These are phyloP conservation scores for Stichopus horrens DNA, from an alignment of 53 echinoderm and acorn worm species.

Conservation along the genomic window DNA sequence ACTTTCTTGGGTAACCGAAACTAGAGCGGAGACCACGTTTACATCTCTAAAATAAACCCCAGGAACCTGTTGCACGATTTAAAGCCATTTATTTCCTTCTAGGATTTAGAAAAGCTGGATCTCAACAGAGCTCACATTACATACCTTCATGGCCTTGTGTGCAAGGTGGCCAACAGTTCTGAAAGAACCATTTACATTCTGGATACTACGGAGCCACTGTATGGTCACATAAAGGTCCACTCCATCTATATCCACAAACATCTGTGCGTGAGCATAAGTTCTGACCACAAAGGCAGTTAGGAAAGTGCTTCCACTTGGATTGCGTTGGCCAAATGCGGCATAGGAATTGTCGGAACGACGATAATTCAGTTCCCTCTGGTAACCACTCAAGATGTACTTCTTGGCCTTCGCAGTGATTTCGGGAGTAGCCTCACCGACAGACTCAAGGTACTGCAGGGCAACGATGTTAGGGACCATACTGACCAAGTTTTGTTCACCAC, in stretches of 20 bases:
- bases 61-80: too few relatives aligned
- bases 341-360: conserved; percentile 80
- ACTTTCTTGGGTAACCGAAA: too few relatives aligned
- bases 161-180: conserved; percentile 72
- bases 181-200: conserved; percentile 74
- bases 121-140: too few relatives aligned
- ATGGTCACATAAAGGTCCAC: conserved; percentile 75
- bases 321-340: conserved; percentile 74
- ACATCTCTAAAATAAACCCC: too few relatives aligned
- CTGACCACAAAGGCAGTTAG: conserved; percentile 80
- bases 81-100: too few relatives aligned
- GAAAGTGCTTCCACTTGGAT: conserved; percentile 74
- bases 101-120: too few relatives aligned
- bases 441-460: conserved; percentile 72
- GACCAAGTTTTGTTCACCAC: conserved; percentile 91
- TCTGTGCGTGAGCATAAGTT: conserved; percentile 77
- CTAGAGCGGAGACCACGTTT: too few relatives aligned
- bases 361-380: conserved; percentile 90
- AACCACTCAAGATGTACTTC: conserved; percentile 71
- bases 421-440: conserved; percentile 64
- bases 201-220: conserved; percentile 71
- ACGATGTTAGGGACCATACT: conserved; percentile 86
- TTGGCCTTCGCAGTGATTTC: conserved; percentile 57
- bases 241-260: conserved; percentile 79
- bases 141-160: conserved; percentile 89